These are phyloP conservation scores for Sebastes diaconus DNA, from an alignment of 2,797 vertebrate genomes.

Conservation along the genomic window DNA sequence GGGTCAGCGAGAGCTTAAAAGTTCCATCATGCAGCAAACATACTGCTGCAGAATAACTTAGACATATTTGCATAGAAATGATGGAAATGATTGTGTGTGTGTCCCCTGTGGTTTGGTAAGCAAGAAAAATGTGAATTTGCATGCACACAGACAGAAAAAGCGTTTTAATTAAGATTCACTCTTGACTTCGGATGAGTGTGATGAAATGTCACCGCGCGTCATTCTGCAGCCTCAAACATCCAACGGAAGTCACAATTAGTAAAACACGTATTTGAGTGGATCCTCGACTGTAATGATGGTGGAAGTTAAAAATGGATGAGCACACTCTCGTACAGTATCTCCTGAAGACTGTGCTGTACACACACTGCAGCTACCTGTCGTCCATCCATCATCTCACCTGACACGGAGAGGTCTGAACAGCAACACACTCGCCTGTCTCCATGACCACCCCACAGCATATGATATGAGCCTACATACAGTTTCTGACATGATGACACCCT, in stretches of 20 bases:
- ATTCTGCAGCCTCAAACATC: background rate
- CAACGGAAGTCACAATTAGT: background rate
- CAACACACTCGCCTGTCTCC: slow-evolving; percentile 16
- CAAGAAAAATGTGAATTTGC: background rate
- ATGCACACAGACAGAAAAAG: background rate
- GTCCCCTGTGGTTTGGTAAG: background rate
- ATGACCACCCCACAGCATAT: slow-evolving; percentile 12
- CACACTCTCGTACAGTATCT: background rate
- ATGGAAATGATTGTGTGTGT: background rate
- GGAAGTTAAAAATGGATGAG: background rate
- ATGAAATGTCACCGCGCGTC: background rate
- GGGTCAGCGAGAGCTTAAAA: background rate
- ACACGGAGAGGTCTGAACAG: background rate
- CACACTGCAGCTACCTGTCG: slow-evolving; percentile 1
- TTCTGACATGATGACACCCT: slow-evolving; percentile 12
- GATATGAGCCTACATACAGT: slow-evolving; percentile 25
- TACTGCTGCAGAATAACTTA: background rate
- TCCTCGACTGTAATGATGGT: background rate
- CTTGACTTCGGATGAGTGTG: background rate
- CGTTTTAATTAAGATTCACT: background rate
- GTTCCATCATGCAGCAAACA: background rate
- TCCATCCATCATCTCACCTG: slow-evolving; percentile 15
- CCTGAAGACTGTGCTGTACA: background rate
- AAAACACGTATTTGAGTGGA: background rate
- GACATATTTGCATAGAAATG: background rate